Evolutionary conservation across 2,113 vertebrate species (phyloP).

Genomic region (Syrmaticus mikado): DNA sequence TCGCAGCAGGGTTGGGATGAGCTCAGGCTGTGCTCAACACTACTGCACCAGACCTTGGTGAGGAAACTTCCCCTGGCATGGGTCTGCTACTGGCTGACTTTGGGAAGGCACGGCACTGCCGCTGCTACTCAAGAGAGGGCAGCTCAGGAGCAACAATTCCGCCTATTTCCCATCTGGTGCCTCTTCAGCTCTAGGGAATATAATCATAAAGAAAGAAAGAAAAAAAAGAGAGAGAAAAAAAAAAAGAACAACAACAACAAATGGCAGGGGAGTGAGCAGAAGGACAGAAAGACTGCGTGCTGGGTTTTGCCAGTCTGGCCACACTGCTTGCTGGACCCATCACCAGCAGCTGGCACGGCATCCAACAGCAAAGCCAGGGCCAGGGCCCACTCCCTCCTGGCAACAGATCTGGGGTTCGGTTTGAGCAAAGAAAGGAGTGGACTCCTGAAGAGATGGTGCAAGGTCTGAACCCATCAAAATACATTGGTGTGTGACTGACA

Average conservation of each 20-base stretch:
- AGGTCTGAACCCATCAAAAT: not conserved
- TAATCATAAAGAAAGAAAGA: not conserved
- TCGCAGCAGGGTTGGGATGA: fast-evolving
- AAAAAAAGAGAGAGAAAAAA: not conserved
- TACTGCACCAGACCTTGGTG: fast-evolving
- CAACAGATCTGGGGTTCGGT: not conserved
- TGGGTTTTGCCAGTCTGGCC: not conserved
- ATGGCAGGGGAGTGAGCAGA: not conserved
- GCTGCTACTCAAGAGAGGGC: not conserved
- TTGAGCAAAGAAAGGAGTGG: not conserved
- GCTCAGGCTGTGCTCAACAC: not conserved
- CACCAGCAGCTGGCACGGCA: not conserved
- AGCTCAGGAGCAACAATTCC: fast-evolving
- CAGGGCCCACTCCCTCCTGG: not conserved
- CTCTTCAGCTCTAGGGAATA: not conserved
- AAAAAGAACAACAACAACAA: not conserved
- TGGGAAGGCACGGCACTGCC: not conserved
- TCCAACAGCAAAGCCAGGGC: fast-evolving
- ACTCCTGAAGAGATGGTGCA: fast-evolving
- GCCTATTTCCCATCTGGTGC: fast-evolving
- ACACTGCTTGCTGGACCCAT: not conserved
- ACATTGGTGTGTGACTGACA: not conserved
- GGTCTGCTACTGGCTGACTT: not conserved
- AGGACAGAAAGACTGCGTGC: fast-evolving
- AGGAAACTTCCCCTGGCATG: not conserved